A percentile compares a stretch with the other conserved stretches of the same genome.
Evolutionary conservation across 2,113 vertebrate genomes (phyloP).

Genomic region (Nothobranchius kuhntae): DNA sequence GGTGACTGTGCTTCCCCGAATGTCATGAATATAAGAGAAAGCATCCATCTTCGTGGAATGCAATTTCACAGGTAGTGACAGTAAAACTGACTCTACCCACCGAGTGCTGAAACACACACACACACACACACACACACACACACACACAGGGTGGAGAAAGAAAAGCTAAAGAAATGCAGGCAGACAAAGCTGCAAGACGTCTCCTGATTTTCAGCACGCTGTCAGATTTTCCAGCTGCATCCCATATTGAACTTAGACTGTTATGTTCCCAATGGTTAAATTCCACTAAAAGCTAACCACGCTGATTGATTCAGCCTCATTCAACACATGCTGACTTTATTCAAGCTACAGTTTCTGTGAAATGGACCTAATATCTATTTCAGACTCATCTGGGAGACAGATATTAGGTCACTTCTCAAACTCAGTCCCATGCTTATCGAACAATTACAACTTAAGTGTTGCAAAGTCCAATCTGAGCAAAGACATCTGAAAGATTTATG

Average conservation of each 20-base stretch:
- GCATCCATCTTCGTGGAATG: constrained; percentile 81
- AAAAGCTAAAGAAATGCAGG: constrained; percentile 52
- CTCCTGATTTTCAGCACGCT: constrained; percentile 61
- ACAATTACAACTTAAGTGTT: constrained; percentile 61
- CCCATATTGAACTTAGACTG: constrained; percentile 64
- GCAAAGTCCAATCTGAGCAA: constrained; percentile 31
- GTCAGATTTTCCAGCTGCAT: constrained; percentile 67
- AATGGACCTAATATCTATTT: constrained; percentile 61
- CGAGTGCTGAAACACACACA: constrained; percentile 56
- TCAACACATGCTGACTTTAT: constrained; percentile 71
- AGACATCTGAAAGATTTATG: constrained; percentile 31
- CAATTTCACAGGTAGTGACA: constrained; percentile 84
- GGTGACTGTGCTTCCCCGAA: constrained; percentile 79
- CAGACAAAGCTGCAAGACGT: constrained; percentile 66
- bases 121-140: constrained; percentile 54
- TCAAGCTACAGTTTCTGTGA: constrained; percentile 56
- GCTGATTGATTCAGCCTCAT: constrained; percentile 77
- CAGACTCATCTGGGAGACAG: constrained; percentile 63
- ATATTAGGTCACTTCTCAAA: constrained; percentile 67
- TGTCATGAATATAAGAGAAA: constrained; percentile 83
- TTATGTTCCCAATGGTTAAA: constrained; percentile 64
- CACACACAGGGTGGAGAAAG: constrained; percentile 51
- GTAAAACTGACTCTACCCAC: constrained; percentile 75
- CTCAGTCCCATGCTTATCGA: constrained; percentile 44
- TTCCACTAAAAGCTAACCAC: constrained; percentile 71